These are phyloP conservation scores for Palythoa heliodiscus DNA, from an alignment of 92 coral and sea anemone species.

Conservation along the genomic window DNA sequence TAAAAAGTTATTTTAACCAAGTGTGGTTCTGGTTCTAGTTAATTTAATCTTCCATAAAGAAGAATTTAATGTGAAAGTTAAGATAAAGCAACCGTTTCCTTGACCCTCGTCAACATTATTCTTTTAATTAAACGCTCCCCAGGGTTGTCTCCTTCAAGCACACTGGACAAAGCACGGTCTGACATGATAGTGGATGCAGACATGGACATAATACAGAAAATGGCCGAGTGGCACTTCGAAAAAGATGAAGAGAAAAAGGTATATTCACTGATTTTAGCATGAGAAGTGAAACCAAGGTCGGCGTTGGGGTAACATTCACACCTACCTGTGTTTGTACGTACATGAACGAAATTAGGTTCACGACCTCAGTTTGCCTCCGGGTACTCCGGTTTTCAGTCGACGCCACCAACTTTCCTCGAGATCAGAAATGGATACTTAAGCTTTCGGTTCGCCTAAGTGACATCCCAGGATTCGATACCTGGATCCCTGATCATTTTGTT, in stretches of 20 bases:
- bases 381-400: too few species aligned
- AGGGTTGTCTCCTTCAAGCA: conserved; percentile 25
- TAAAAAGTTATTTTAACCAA: neutral
- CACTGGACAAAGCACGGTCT: conserved; percentile 27
- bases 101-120: neutral
- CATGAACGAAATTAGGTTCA: too few species aligned
- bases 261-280: neutral
- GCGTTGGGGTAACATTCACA: neutral
- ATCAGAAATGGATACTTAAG: too few species aligned
- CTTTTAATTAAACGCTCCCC: too few species aligned
- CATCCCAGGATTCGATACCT: too few species aligned
- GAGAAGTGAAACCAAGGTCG: neutral
- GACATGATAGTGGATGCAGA: conserved; percentile 39
- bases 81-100: neutral
- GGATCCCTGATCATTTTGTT: too few species aligned
- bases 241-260: conserved; percentile 37
- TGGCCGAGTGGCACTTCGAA: conserved; percentile 30
- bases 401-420: too few species aligned
- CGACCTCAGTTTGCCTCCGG: too few species aligned
- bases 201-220: conserved; percentile 35
- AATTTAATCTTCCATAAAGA: too few species aligned
- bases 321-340: too few species aligned
- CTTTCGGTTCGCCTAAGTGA: too few species aligned
- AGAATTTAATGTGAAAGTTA: neutral
- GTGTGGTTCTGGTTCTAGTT: neutral